Base-by-base conservation (phyloP, 2,888 invertebrate genomes). In the Leptura quadrifasciata region DNA sequence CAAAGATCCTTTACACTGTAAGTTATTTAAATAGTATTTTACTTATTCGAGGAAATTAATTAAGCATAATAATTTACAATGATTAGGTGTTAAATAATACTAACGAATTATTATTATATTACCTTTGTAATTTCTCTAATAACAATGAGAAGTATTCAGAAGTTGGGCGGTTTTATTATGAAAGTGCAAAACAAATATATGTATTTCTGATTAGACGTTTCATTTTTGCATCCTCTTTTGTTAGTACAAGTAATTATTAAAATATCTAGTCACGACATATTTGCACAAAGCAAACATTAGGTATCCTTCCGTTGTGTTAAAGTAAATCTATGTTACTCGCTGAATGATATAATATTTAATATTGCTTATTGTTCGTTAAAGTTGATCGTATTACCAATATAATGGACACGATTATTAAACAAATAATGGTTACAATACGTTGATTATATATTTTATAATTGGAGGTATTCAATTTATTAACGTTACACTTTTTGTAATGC, bases 121-220 rank as follows among this genome's bases (percentile, higher is more conserved):
- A 47, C 10, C 1, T n/a, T 5, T 1, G 15, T 2, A n/a, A 15
- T 47, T 17, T n/a, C 47, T n/a, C 20, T 39, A 20, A n/a, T 47
- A 47, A 47, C n/a, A n/a, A 15, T 12, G 15, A 39, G 39, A 6
- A 3, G 2, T 39, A 39, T 47, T 47, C 47, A 1, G n/a, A 47
- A n/a, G 27, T 31, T 31, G 47, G 47, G 15, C 65, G 21, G 15
- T 39, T 15, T 9, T 21, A 24, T 1, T 47, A 24, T 65, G 65
- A 65, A 65, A 65, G 65, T 35, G n/a, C 2, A 65, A 65, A 63
- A n/a, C 65, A 65, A 47, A 47, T 39, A 65, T 52, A 65, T 39
- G 18, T 18, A 65, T 20, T 52, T 17, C 8, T 52, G 20, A 65
- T 52, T 52, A 52, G 39, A 6, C 8, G 52, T 65, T 65, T 20